Base-by-base conservation (phyloP, 2,113 vertebrate genomes). In the Rallus limicola region DNA sequence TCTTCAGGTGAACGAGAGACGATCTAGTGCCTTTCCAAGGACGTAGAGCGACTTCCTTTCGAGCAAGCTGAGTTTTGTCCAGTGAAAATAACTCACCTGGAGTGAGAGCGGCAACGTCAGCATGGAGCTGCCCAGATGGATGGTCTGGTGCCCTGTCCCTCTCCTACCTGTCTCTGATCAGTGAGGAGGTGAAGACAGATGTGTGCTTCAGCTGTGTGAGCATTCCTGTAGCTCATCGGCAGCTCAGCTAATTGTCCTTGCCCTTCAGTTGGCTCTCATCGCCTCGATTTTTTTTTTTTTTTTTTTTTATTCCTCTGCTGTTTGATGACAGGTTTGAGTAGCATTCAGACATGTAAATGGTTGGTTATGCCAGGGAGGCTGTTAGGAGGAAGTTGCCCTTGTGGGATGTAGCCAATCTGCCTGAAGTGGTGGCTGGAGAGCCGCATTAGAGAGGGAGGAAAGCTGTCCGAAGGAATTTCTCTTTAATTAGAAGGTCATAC, bases 401-500 rank as follows among this genome's bases (percentile, higher is more conserved):
- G 77, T 53, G 74, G 83, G 88, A 53, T 64, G 58, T 9, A 89
- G 70, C 58, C 53, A 58, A 63, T 17, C 65, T 76, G 89, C 94
- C 94, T 65, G 53, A 28, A 94, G 91, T 72, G 89, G 34, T 80
- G 75, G 56, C 82, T 94, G 68, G 72, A 72, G 63, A 52, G 21
- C 0, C 0, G 3, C 11, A 1, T n/a, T 80, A 62, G 63, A 59
- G 44, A 64, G 55, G 36, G 34, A 72, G 67, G 90, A 80, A 90
- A 95, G 63, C 71, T 69, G 80, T 60, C 75, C 75, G 84, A 16
- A 75, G 68, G 78, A 91, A 55, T 82, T 93, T 86, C n/a, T 86
- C 59, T 69, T 88, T 91, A 92, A 94, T 93, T 95, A 95, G 52
- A 78, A 62, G 42, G 77, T 84, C 60, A 10, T 48, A 28, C 36